Evolutionary conservation across 2,888 invertebrate genomes (phyloP), one percentile per base, ranked within the genome.

Genomic region (Heliconius erato): DNA sequence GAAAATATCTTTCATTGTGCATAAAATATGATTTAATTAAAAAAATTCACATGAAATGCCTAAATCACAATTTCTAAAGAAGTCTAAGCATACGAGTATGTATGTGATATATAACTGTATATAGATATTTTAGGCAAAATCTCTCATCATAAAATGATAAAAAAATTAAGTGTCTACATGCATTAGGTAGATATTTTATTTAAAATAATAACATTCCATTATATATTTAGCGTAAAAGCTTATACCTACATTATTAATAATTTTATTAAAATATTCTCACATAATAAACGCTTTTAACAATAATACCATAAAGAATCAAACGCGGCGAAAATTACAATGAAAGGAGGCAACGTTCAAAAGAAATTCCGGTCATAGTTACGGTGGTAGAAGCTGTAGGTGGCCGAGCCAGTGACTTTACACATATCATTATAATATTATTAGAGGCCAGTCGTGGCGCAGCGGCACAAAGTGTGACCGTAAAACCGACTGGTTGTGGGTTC

Each of bases 391-490:
- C 77, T 44, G 28, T 81, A 81, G 76, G 67, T 67, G 76, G 77
- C 81, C 68, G 59, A 81, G 44, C 23, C 67, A 67, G 81, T 81
- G 78, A 71, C n/a, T 81, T 72, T 81, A 77, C 63, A 72, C 71
- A 71, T 81, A 81, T 72, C 44, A 81, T 81, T 78, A 78, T 44
- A 78, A 35, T 71, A 81, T 72, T 78, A 81, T 81, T 65, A 65
- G 65, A 35, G 11, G 1, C 40, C 40, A 40, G 40, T 40, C 11
- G 40, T 40, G 40, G 40, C 11, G 40, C 40, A 11, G 40, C 2
- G 40, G 40, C 40, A 40, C 40, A 40, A 40, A 11, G 11, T 40
- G 40, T 40, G 40, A 40, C 40, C 9, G 1, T 40, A 40, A 40
- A 40, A 11, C 40, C 11, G 11, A 40, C 40, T 40, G 40, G 40